Evolutionary conservation across 2,888 invertebrate genomes (phyloP), one percentile per base, ranked within the genome.

Genomic region (Patella pellucida): DNA sequence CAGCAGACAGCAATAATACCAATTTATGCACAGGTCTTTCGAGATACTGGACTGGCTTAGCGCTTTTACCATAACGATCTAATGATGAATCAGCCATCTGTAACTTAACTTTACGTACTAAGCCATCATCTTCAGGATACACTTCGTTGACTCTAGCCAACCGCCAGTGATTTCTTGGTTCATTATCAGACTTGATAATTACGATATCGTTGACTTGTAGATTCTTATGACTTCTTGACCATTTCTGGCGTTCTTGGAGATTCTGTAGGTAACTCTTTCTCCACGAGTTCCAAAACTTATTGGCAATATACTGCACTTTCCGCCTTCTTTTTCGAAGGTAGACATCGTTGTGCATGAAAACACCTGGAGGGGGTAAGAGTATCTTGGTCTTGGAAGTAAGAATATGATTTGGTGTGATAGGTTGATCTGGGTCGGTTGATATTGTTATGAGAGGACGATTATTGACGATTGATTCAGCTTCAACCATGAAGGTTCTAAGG

Each of bases 341-440:
- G n/a, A n/a, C n/a, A n/a, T n/a, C n/a, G n/a, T n/a, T 27, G 27
- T 27, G 27, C 27, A 27, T 27, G 27, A 56, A 56, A 56, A 56
- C 56, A 56, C 56, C 56, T n/a, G 56, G 56, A n/a, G 56, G 56
- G n/a, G 56, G 56, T 14, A 56, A n/a, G n/a, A 56, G 56, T 15
- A 56, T n/a, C n/a, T 56, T 56, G n/a, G 16, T 56, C n/a, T 56
- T 56, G n/a, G 56, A 56, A 56, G 56, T 56, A n/a, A 56, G n/a
- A 5, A 56, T 15, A 56, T 56, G 56, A 56, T 56, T 56, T n/a
- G 56, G 56, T 56, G 56, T n/a, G n/a, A 56, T 56, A n/a, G 56
- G 56, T 56, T 56, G 56, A 56, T 56, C n/a, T 56, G 56, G 56
- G n/a, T 56, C 56, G n/a, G 56, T 56, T n/a, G 56, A 56, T 14